phyloP scores from a whole-genome alignment of 2,888 invertebrate species.

The Phoronis australis region DNA sequence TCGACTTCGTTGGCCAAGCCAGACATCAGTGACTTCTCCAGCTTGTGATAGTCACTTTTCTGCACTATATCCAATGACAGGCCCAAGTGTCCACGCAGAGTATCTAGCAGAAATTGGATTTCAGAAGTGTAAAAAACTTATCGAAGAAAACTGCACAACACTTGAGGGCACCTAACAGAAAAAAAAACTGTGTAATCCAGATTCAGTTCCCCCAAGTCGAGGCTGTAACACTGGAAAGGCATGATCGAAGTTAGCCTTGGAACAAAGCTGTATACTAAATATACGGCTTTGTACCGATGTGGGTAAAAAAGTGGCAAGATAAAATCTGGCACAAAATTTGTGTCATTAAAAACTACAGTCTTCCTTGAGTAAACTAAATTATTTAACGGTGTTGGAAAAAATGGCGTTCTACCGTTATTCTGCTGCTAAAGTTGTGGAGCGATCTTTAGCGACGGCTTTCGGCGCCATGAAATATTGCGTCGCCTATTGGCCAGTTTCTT shows the following conservation, averaged over 20 bases:
- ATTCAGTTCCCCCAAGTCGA: neutral
- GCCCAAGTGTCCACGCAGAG: slow-evolving; percentile 61
- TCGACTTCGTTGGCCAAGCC: slow-evolving; percentile 98
- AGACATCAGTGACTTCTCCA: slow-evolving; percentile 86
- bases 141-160: neutral
- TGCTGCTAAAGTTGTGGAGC: no score
- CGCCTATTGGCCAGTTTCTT: no score
- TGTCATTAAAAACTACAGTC: no score
- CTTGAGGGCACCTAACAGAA: neutral
- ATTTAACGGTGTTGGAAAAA: no score
- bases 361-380: no score
- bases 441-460: no score
- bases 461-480: no score
- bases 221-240: neutral
- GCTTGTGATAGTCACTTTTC: slow-evolving; percentile 68
- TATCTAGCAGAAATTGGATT: slow-evolving; percentile 24
- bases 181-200: neutral
- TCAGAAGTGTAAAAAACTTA: neutral
- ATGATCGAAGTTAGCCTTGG: neutral
- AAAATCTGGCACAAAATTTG: no score
- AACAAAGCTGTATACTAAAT: no score
- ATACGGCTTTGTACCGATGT: no score
- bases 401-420: no score
- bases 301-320: no score
- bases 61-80: slow-evolving; percentile 62